Conservation (phyloP, 2,797 vertebrate species). For the Leuciscus waleckii region DNA sequence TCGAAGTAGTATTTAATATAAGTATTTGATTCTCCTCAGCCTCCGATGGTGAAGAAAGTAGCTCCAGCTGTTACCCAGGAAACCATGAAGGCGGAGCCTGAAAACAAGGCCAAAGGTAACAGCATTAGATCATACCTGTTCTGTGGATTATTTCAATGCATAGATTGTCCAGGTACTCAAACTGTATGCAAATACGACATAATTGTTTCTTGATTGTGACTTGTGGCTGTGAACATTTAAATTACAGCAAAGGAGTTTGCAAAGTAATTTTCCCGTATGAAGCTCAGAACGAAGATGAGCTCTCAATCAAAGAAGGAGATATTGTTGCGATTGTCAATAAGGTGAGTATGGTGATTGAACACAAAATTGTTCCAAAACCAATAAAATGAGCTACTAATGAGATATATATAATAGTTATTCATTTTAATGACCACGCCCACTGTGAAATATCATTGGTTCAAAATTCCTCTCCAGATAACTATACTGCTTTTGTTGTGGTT, state of each 20-base stretch:
- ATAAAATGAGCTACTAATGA: not conserved
- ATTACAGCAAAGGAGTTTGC: conserved; percentile 90
- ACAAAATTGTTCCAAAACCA: not conserved
- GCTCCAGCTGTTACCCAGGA: conserved; percentile 79
- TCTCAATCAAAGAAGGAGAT: conserved; percentile 96
- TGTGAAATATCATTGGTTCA: not conserved
- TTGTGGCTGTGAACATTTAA: conserved; percentile 58
- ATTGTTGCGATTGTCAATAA: conserved; percentile 92
- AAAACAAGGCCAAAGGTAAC: conserved; percentile 90
- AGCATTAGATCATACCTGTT: conserved; percentile 33
- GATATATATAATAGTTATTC: not conserved
- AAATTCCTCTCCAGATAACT: not conserved
- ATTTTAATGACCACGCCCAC: not conserved
- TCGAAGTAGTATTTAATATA: conserved; percentile 5
- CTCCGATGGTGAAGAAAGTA: conserved; percentile 84
- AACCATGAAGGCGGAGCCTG: conserved; percentile 88
- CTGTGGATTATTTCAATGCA: not conserved
- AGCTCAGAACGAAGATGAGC: conserved; percentile 95
- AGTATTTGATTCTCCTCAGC: conserved; percentile 43
- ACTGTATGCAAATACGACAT: not conserved
- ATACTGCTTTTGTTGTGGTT: not conserved
- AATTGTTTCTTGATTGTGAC: conserved; percentile 30
- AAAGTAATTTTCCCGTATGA: conserved; percentile 98
- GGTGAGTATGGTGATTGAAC: conserved; percentile 74
- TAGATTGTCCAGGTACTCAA: not conserved